phyloP scores from a whole-genome alignment of 2,888 invertebrate genomes.

The Orthosia gracilis region DNA sequence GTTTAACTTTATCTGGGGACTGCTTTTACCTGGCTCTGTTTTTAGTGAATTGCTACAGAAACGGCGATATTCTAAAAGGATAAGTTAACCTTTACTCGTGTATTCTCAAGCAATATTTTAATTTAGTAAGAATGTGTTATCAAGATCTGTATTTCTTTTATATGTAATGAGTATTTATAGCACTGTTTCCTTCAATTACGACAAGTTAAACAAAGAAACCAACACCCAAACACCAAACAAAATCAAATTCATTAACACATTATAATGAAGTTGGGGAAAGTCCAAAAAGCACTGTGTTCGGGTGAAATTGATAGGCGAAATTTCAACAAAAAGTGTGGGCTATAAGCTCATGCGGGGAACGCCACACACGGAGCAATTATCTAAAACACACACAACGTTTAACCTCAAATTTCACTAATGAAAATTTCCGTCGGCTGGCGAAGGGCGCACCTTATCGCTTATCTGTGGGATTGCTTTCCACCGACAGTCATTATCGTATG shows the following conservation, averaged over 20 bases:
- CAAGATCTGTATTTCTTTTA: background rate
- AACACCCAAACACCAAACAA: conserved; percentile 36
- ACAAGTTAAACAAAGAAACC: conserved; percentile 21
- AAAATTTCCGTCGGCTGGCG: conserved; percentile 83
- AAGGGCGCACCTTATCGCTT: conserved; percentile 88
- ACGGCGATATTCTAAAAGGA: conserved; percentile 14
- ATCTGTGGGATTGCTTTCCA: conserved; percentile 85
- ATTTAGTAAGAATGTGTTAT: conserved; percentile 17
- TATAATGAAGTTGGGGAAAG: conserved; percentile 65
- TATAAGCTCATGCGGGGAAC: conserved; percentile 78
- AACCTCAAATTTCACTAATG: conserved; percentile 89
- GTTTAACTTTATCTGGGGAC: conserved; percentile 70
- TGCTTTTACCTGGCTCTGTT: conserved; percentile 50
- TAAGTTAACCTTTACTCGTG: conserved; percentile 67
- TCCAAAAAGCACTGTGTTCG: conserved; percentile 63
- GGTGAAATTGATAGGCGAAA: conserved; percentile 78
- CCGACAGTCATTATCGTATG: conserved; percentile 83
- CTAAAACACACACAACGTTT: conserved; percentile 87
- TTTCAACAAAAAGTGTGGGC: conserved; percentile 81
- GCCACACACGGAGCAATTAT: conserved; percentile 88
- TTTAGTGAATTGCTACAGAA: conserved; percentile 21
- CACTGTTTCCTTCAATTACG: background rate
- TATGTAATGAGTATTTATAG: conserved; percentile 11
- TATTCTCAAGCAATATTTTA: conserved; percentile 84
- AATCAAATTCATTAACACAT: conserved; percentile 63